Evolutionary conservation across 2,113 vertebrate genomes (phyloP).

Genomic region (Antechinus flavipes): DNA sequence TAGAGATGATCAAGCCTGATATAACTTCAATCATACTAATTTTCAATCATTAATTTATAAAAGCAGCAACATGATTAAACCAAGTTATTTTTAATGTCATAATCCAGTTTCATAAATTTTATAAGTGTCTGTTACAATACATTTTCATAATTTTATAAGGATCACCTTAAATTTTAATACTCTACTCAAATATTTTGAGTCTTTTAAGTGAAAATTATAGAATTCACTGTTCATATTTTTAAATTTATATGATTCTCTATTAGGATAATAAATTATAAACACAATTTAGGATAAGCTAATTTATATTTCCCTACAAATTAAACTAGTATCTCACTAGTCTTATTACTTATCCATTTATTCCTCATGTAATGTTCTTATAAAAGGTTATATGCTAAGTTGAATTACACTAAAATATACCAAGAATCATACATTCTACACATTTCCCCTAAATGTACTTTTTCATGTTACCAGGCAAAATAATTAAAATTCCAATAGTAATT

Average conservation of each 20-base stretch:
- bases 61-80: background rate
- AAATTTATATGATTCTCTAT: conserved; percentile 5
- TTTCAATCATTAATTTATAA: conserved; percentile 4
- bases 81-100: conserved; percentile 28
- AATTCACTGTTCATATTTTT: conserved; percentile 33
- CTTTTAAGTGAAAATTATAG: conserved; percentile 24
- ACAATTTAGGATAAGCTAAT: background rate
- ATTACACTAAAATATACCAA: conserved; percentile 18
- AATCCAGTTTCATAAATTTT: conserved; percentile 43
- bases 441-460: conserved; percentile 17
- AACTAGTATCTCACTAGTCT: background rate
- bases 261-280: conserved; percentile 36
- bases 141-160: conserved; percentile 19
- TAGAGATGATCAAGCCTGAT: background rate
- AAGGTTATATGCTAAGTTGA: conserved; percentile 8
- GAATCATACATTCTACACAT: background rate
- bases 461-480: conserved; percentile 27
- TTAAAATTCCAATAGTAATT: conserved; percentile 22
- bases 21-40: background rate
- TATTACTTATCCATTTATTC: conserved; percentile 29
- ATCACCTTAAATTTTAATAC: conserved; percentile 22
- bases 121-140: background rate
- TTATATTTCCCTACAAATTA: conserved; percentile 29
- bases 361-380: conserved; percentile 39
- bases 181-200: background rate